Evolutionary conservation across 2,888 invertebrate species (phyloP).

Genomic region (Nomada fucata): DNA sequence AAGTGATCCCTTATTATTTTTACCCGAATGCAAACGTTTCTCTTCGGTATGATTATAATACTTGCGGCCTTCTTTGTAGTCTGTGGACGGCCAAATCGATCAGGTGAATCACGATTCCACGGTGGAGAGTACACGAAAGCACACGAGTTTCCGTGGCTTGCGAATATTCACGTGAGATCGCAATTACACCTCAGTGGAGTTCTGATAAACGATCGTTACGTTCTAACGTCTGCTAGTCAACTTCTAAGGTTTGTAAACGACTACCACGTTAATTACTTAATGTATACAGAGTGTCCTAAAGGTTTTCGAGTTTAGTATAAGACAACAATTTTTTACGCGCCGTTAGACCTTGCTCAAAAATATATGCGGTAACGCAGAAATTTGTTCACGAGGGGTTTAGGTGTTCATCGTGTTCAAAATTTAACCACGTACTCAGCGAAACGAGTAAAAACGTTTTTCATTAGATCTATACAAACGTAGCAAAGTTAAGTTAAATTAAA

Average conservation of each 20-base stretch:
- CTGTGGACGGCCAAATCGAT: slow-evolving; percentile 85
- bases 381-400: no score
- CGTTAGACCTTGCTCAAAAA: no score
- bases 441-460: no score
- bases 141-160: slow-evolving; percentile 87
- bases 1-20: slow-evolving; percentile 58
- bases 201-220: slow-evolving; percentile 86
- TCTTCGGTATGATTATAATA: background rate
- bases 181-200: slow-evolving; percentile 83
- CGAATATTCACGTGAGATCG: slow-evolving; percentile 84
- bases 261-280: background rate
- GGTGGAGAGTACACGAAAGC: slow-evolving; percentile 85
- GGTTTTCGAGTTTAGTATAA: background rate
- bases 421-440: no score
- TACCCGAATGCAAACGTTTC: no score
- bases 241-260: slow-evolving; percentile 83
- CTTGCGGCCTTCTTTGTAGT: slow-evolving; percentile 73
- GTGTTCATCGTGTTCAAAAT: no score
- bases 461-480: no score
- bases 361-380: no score
- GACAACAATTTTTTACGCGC: no score
- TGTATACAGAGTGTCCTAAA: background rate
- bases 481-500: no score
- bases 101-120: slow-evolving; percentile 81
- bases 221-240: slow-evolving; percentile 86